Evolutionary conservation across 2,888 invertebrate species (phyloP).

Genomic region (Saturnia japonica): DNA sequence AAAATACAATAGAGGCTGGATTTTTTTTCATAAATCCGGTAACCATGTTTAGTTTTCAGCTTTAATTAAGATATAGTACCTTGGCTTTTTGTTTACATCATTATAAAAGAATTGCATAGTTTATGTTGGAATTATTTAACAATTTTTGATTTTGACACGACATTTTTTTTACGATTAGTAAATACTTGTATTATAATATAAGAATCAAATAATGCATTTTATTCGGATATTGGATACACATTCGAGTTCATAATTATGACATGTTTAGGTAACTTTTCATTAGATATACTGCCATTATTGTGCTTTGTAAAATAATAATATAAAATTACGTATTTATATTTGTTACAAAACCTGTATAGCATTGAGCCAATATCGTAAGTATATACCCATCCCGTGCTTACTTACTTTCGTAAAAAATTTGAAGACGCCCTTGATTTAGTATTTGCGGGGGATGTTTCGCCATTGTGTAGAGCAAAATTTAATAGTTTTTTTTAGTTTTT

Average conservation of each 20-base stretch:
- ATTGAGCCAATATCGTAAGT: not conserved
- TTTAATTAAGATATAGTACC: conserved; percentile 2
- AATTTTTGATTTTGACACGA: conserved; percentile 5
- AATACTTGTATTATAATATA: conserved; percentile 10
- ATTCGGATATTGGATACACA: not conserved
- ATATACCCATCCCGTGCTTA: not conserved
- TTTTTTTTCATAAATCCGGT: not conserved
- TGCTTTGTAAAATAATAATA: not conserved
- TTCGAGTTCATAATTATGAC: too few relatives aligned
- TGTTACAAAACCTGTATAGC: not conserved
- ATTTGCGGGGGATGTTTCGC: too few relatives aligned
- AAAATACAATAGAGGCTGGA: too few relatives aligned
- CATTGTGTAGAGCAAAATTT: too few relatives aligned
- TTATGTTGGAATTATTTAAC: not conserved
- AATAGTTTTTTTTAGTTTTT: not conserved
- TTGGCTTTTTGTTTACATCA: not conserved
- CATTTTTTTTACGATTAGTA: not conserved
- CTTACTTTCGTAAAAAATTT: too few relatives aligned
- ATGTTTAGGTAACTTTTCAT: not conserved
- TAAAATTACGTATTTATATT: not conserved
- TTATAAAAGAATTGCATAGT: not conserved
- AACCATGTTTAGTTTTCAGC: not conserved
- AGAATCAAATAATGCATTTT: not conserved
- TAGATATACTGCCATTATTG: not conserved
- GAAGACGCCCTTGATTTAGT: too few relatives aligned